These are phyloP conservation scores for Nephrocerus scutellatus DNA, from an alignment of 2,888 invertebrate species.

Conservation along the genomic window DNA sequence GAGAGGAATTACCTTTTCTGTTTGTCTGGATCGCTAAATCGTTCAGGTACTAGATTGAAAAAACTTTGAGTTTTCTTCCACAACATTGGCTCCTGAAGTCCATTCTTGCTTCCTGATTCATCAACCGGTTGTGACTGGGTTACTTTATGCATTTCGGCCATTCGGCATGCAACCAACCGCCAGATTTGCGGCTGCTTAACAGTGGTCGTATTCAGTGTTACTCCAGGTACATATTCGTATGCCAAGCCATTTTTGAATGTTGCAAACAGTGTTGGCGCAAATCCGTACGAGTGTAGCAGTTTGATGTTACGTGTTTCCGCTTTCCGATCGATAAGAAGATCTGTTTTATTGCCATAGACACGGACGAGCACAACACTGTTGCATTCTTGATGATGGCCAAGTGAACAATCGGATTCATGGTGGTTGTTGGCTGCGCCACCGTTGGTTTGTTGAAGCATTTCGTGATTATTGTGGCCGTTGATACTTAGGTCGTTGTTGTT, in stretches of 20 bases:
- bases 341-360: conserved; percentile 90
- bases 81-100: conserved; percentile 55
- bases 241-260: conserved; percentile 90
- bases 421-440: conserved; percentile 16
- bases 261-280: conserved; percentile 82
- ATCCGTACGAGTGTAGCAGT: conserved; percentile 62
- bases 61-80: conserved; percentile 74
- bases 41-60: conserved; percentile 64
- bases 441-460: conserved; percentile 13
- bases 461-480: conserved; percentile 16
- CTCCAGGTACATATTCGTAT: conserved; percentile 81
- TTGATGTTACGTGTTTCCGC: conserved; percentile 64
- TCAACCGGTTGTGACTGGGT: conserved; percentile 22
- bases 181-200: conserved; percentile 62
- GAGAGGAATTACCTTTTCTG: conserved; percentile 58
- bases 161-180: conserved; percentile 66
- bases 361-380: conserved; percentile 73
- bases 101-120: conserved; percentile 26
- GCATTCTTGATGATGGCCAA: conserved; percentile 23
- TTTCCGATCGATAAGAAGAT: conserved; percentile 81
- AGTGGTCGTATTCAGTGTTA: conserved; percentile 60
- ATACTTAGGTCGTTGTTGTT: conserved; percentile 16
- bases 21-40: conserved; percentile 59
- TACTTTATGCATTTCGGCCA: conserved; percentile 78
- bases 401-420: conserved; percentile 3